Evolutionary conservation across 1,140 invertebrate genomes (phyloP).

Genomic region (Gryllus bimaculatus): DNA sequence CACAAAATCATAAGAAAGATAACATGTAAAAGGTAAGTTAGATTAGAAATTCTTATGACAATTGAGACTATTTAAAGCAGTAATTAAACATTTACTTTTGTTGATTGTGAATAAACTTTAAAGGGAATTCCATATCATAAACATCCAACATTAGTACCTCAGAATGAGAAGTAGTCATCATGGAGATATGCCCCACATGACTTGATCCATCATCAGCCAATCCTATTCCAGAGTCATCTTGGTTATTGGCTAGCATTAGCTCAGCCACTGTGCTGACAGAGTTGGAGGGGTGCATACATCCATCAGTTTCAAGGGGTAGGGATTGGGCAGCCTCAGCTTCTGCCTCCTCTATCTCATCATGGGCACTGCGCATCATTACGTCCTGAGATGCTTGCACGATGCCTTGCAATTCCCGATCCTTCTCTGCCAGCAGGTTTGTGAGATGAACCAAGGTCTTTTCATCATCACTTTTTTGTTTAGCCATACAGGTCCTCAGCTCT

Average conservation of each 20-base stretch:
- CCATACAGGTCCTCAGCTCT: neutral
- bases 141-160: neutral
- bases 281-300: neutral
- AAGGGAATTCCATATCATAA: no score
- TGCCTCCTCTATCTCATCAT: neutral
- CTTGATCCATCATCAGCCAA: neutral
- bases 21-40: no score
- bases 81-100: no score
- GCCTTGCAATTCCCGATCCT: neutral
- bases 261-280: neutral
- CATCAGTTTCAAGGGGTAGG: neutral
- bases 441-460: neutral
- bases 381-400: neutral
- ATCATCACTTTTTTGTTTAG: neutral
- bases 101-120: no score
- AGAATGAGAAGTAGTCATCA: neutral
- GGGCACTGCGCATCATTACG: neutral
- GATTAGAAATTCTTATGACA: no score
- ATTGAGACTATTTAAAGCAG: no score
- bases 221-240: neutral
- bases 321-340: neutral
- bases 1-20: no score
- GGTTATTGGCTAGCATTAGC: neutral
- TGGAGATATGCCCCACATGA: neutral
- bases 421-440: neutral